These are phyloP conservation scores for Zele albiditarsus DNA, from an alignment of 2,888 invertebrate species.

Conservation along the genomic window DNA sequence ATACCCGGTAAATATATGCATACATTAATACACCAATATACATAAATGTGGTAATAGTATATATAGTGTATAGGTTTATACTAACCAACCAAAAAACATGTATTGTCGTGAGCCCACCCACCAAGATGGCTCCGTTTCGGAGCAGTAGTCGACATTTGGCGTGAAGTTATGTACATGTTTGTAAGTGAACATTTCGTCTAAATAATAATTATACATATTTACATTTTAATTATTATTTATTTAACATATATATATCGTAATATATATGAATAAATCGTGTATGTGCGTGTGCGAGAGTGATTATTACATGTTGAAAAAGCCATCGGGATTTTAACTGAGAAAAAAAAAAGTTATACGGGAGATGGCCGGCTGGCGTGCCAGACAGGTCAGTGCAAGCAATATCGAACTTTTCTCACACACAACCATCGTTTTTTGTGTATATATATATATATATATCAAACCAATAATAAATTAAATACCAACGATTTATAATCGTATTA, in stretches of 20 bases:
- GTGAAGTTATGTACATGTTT: slow-evolving; percentile 67
- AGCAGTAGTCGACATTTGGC: slow-evolving; percentile 69
- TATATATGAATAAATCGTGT: slow-evolving; percentile 9
- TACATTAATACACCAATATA: no score
- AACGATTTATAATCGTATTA: neutral
- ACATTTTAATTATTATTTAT: slow-evolving; percentile 13
- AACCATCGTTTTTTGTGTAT: slow-evolving; percentile 38
- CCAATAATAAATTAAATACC: slow-evolving; percentile 12
- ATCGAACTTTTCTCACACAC: slow-evolving; percentile 43
- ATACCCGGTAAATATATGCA: no score
- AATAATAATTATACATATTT: slow-evolving; percentile 25
- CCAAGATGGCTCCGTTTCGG: slow-evolving; percentile 71
- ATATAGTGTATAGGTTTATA: slow-evolving; percentile 30
- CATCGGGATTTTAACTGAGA: slow-evolving; percentile 43
- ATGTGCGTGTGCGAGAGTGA: slow-evolving; percentile 48
- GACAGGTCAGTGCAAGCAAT: slow-evolving; percentile 55
- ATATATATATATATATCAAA: neutral
- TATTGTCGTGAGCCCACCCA: slow-evolving; percentile 67
- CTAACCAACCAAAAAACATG: slow-evolving; percentile 60
- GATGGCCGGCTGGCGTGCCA: slow-evolving; percentile 65
- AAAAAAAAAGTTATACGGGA: slow-evolving; percentile 39
- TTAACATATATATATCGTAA: neutral
- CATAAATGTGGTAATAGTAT: no score
- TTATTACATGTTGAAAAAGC: slow-evolving; percentile 44
- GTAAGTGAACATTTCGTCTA: slow-evolving; percentile 14